Evolutionary conservation across 1,140 invertebrate species (phyloP), one percentile per base, ranked within the genome.

Genomic region (Zophobas atratus): DNA sequence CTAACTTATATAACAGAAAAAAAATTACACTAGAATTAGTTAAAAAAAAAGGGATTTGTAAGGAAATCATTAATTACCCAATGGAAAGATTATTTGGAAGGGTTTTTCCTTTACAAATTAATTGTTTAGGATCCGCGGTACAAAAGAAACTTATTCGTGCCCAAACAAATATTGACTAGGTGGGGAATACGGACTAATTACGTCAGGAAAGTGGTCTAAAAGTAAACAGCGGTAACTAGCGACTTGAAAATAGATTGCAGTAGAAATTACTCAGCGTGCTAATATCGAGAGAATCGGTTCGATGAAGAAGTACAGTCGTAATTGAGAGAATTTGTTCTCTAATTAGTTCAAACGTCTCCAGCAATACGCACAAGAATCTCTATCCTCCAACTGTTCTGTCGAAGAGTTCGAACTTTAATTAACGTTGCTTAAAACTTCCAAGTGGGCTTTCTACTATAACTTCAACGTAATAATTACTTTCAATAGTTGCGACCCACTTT

Each of bases 361-460:
- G 56, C 60, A 67, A 43, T 41, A 67, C 41, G 60, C 39, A 51
- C 49, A 51, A 33, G 60, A 67, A 43, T 67, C 43, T 67, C 57
- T 36, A 39, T 63, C 60, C 60, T 32, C 38, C 60, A 43, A 43
- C 60, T 67, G 20, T 20, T 20, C 20, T 20, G 20, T 20, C 20
- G 38, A 46, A 67, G 60, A 67, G 39, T 67, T 67, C 60, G 60
- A 67, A 67, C 38, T 67, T 43, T 67, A 67, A 67, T 67, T 67
- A 67, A 43, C 39, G 60, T 32, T 43, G 60, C 60, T 67, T 67
- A 67, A 67, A 67, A 67, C 60, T 67, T 67, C 41, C 39, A 43
- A 67, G 60, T 67, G 60, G 41, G 60, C 60, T 67, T 55, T 46
- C 3, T 38, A 4, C 57, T 63, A n/a, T 63, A 38, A 63, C 57